phyloP scores from a whole-genome alignment of 1,140 invertebrate species.

The Bombus superbus region DNA sequence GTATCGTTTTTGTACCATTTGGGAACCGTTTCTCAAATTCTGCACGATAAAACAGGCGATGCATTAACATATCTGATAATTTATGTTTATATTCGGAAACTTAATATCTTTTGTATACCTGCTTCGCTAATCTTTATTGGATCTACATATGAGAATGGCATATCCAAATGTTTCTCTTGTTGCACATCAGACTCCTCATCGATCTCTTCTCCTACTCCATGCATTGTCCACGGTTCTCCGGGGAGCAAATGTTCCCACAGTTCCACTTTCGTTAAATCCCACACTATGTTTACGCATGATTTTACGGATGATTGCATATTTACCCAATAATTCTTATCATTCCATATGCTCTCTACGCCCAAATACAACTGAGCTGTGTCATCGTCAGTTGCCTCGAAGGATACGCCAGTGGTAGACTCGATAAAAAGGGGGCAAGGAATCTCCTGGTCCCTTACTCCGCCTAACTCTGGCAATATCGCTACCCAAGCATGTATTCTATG shows the following conservation, averaged over 20 bases:
- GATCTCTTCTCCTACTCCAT: slow-evolving; percentile 68
- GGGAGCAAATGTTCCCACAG: slow-evolving; percentile 89
- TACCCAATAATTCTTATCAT: slow-evolving; percentile 94
- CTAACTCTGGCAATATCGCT: slow-evolving; percentile 83
- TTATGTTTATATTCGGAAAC: background rate
- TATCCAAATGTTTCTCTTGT: slow-evolving; percentile 89
- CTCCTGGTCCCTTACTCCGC: slow-evolving; percentile 77
- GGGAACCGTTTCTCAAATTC: slow-evolving; percentile 91
- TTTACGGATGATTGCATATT: slow-evolving; percentile 86
- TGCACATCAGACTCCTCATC: slow-evolving; percentile 75
- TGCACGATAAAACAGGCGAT: slow-evolving; percentile 65
- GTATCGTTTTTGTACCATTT: slow-evolving; percentile 86
- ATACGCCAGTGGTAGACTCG: slow-evolving; percentile 89
- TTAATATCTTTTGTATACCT: slow-evolving; percentile 79
- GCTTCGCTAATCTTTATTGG: slow-evolving; percentile 86
- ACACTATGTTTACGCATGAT: slow-evolving; percentile 81
- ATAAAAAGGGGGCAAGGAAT: slow-evolving; percentile 89
- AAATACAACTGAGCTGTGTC: slow-evolving; percentile 87
- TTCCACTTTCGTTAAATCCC: slow-evolving; percentile 84
- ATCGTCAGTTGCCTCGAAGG: slow-evolving; percentile 78
- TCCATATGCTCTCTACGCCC: slow-evolving; percentile 93
- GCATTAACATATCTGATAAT: background rate
- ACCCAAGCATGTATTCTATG: slow-evolving; percentile 94
- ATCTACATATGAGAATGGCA: slow-evolving; percentile 91
- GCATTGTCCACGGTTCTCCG: slow-evolving; percentile 84